These are phyloP conservation scores for Castor canadensis DNA, from an alignment of 2,113 vertebrate genomes.

Conservation along the genomic window DNA sequence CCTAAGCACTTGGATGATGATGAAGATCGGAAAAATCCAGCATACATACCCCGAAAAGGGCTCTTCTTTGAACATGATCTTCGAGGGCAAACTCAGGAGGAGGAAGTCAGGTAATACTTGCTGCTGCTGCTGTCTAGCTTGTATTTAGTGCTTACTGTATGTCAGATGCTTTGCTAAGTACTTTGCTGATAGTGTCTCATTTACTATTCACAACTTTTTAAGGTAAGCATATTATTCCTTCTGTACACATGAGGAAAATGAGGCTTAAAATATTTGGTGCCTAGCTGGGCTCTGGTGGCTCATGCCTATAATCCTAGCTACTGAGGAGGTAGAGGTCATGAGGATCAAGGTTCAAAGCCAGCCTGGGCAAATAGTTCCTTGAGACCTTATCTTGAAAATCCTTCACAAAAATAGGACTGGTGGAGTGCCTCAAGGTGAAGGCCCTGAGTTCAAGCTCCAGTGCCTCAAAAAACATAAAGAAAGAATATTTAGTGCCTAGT, in stretches of 20 bases:
- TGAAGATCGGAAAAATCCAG: slow-evolving; percentile 97
- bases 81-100: slow-evolving; percentile 94
- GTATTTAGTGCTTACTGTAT: not conserved
- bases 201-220: not conserved
- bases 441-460: too few species aligned
- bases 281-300: too few species aligned
- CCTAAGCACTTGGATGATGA: slow-evolving; percentile 96
- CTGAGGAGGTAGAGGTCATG: too few species aligned
- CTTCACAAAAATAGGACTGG: too few species aligned
- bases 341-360: too few species aligned
- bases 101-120: slow-evolving; percentile 89
- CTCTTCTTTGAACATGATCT: slow-evolving; percentile 99
- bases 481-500: too few species aligned
- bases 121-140: not conserved
- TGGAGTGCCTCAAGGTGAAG: too few species aligned
- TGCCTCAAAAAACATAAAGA: too few species aligned
- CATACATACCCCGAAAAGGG: slow-evolving; percentile 96
- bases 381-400: too few species aligned
- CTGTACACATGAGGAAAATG: slow-evolving; percentile 9
- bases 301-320: too few species aligned
- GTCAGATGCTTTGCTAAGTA: not conserved
- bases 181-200: not conserved
- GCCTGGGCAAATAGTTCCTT: too few species aligned
- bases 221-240: not conserved
- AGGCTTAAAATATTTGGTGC: not conserved